A percentile compares a stretch with the other conserved stretches of the same genome.
Conservation (phyloP, 2,113 vertebrate genomes). For the Tachysurus vachellii region DNA sequence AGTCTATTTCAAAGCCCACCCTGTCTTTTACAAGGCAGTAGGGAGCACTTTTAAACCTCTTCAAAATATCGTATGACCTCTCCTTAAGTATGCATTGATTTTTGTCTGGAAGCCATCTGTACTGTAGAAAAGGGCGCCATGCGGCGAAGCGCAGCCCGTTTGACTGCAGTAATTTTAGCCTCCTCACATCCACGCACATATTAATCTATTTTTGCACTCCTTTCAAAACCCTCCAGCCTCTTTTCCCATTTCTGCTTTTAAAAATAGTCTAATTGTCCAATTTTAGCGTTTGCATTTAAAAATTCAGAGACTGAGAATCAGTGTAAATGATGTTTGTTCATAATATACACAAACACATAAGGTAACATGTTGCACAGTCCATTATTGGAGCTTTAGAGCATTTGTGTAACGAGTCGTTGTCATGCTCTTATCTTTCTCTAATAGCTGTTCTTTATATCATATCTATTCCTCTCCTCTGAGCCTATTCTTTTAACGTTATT, state of each 20-base stretch:
- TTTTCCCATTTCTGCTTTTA: not conserved
- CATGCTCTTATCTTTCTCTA: conserved; percentile 11
- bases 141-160: conserved; percentile 16
- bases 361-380: not conserved
- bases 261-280: not conserved
- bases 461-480: not conserved
- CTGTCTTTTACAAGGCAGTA: not conserved
- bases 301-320: not conserved
- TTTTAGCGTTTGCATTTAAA: not conserved
- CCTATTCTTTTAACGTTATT: not conserved
- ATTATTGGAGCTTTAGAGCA: not conserved
- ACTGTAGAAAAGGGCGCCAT: conserved; percentile 29
- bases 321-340: not conserved
- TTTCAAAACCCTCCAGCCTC: not conserved
- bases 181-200: conserved; percentile 27
- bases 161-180: conserved; percentile 49
- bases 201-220: conserved; percentile 40
- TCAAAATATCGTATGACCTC: conserved; percentile 34
- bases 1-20: not conserved
- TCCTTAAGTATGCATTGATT: conserved; percentile 39
- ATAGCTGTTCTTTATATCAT: not conserved
- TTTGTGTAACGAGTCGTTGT: not conserved
- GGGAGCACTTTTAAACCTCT: conserved; percentile 14
- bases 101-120: conserved; percentile 39
- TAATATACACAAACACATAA: not conserved